Evolutionary conservation across 2,888 invertebrate species (phyloP).

Genomic region (Selenia dentaria): DNA sequence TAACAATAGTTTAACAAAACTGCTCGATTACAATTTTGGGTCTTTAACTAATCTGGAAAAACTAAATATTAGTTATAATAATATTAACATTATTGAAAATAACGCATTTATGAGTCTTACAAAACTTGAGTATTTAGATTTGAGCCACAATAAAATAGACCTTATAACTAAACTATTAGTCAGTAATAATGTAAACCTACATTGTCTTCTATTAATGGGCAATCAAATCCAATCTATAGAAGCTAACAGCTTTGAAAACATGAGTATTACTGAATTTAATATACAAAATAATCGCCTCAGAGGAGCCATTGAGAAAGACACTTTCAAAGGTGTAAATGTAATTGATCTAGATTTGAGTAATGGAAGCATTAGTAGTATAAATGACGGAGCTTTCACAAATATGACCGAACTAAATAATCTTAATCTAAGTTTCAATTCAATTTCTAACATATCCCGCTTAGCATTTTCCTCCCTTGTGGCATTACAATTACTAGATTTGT

Average conservation of each 20-base stretch:
- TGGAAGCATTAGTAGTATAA: slow-evolving; percentile 18
- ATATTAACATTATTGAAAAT: slow-evolving; percentile 1
- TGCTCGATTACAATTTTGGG: slow-evolving; percentile 6
- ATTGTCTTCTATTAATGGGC: slow-evolving; percentile 13
- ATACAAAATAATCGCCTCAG: slow-evolving; percentile 17
- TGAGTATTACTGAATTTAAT: slow-evolving; percentile 19
- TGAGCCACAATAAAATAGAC: slow-evolving; percentile 22
- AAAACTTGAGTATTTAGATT: slow-evolving; percentile 20
- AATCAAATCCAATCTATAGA: slow-evolving; percentile 24
- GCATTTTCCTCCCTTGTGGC: slow-evolving; percentile 20
- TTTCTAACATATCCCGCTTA: slow-evolving; percentile 16
- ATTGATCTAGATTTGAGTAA: slow-evolving; percentile 19
- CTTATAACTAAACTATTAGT: slow-evolving; percentile 16
- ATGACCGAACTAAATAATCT: slow-evolving; percentile 19
- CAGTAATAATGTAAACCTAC: slow-evolving; percentile 14
- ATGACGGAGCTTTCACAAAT: slow-evolving; percentile 17
- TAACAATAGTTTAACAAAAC: slow-evolving; percentile 9
- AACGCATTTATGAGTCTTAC: slow-evolving; percentile 7
- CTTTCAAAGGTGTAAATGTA: slow-evolving; percentile 25
- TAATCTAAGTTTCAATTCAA: slow-evolving; percentile 24
- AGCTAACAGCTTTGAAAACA: slow-evolving; percentile 17
- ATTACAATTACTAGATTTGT: slow-evolving; percentile 22
- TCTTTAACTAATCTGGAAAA: slow-evolving; percentile 9
- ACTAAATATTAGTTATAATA: slow-evolving; percentile 10
- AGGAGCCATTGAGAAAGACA: slow-evolving; percentile 17